Evolutionary conservation across 2,113 vertebrate species (phyloP), one percentile per base, ranked within the genome.

Genomic region (Paratilapia polleni): DNA sequence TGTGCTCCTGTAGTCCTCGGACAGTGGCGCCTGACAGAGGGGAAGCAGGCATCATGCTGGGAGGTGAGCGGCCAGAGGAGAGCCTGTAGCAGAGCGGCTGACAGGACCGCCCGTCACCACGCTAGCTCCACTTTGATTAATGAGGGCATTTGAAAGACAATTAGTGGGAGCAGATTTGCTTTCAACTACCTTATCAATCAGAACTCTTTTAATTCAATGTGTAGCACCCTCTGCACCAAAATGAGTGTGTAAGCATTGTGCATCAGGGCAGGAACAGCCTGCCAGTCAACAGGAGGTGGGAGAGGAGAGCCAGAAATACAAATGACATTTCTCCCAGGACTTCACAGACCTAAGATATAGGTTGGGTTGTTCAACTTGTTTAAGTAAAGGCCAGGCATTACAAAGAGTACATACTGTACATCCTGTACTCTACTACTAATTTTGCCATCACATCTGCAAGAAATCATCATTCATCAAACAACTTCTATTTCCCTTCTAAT

Each of bases 71-170:
- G 92, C 94, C 94, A 47, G 89, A 89, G 92, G 91, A 93, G 93
- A 91, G 92, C 83, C 85, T 84, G 89, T 82, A 90, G 93, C 89
- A 76, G 81, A 91, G 89, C 83, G 86, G 89, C 93, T 97, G 97
- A 97, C 97, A 97, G 96, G 94, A 85, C 93, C 91, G 95, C 93
- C 96, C 96, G 94, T 97, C 97, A 96, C 90, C 74, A 64, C 73
- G 77, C 90, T 92, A 80, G 94, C 95, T 92, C 94, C 75, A 90
- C 94, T 96, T 97, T 98, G 97, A 98, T 98, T 98, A 97, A 98
- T 98, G 97, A 98, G 97, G 97, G 96, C 97, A 95, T 97, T 97
- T 98, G 97, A 98, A 98, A 98, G 97, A 98, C 97, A 98, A 98
- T 98, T 98, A 98, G 97, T 95, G 89, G 94, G 96, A 97, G 96